These are phyloP conservation scores for Drosophila bocki DNA, from an alignment of 1,140 invertebrate genomes.

Conservation along the genomic window DNA sequence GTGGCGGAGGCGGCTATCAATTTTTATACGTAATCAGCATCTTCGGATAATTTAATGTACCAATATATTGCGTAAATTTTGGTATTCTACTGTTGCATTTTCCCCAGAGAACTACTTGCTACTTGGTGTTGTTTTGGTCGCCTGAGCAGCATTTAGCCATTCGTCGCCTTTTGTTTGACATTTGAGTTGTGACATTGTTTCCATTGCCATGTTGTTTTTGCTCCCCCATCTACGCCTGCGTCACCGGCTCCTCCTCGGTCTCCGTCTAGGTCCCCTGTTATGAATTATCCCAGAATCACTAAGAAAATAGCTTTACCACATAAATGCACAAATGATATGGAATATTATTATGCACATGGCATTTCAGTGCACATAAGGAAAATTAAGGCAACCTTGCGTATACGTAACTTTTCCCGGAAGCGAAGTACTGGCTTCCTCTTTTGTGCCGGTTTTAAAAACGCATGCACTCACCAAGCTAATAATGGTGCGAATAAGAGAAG, in stretches of 20 bases:
- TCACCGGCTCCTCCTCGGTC: not conserved
- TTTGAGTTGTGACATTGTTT: conserved; percentile 73
- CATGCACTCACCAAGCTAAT: conserved; percentile 6
- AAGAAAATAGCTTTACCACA: too few species aligned
- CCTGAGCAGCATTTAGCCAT: conserved; percentile 27
- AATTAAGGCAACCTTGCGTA: conserved; percentile 34
- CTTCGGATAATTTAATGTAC: not conserved
- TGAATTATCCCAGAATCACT: not conserved
- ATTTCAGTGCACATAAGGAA: not conserved
- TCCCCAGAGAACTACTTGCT: not conserved
- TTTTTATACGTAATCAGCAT: not conserved
- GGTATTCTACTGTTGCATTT: not conserved
- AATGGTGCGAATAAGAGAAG: not conserved
- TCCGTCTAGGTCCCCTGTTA: conserved; percentile 34
- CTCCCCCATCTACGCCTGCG: not conserved
- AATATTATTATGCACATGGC: too few species aligned
- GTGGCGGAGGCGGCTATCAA: not conserved
- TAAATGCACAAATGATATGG: too few species aligned
- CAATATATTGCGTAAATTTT: conserved; percentile 10
- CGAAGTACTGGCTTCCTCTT: not conserved
- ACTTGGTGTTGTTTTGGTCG: conserved; percentile 5
- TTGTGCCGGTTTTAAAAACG: conserved; percentile 9
- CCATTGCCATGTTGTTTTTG: conserved; percentile 53
- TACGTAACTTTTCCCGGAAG: conserved; percentile 31
- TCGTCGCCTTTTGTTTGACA: conserved; percentile 69